Evolutionary conservation across 2,888 invertebrate species (phyloP).

Genomic region (Opisthograptis luteolata): DNA sequence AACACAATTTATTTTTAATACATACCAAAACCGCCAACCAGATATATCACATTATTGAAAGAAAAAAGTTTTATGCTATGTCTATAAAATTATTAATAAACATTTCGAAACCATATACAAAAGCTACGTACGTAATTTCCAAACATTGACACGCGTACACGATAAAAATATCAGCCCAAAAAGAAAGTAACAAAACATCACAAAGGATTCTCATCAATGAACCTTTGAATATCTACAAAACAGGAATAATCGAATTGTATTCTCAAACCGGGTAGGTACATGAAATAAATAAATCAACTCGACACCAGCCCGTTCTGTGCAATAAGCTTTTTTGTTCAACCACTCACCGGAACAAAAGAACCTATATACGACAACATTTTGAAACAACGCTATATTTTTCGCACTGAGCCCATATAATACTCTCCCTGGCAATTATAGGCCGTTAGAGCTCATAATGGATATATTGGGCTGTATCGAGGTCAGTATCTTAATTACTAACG

Average conservation of each 20-base stretch:
- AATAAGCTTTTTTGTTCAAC: slow-evolving; percentile 29
- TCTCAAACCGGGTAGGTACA: slow-evolving; percentile 7
- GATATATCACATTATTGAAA: no score
- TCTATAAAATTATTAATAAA: no score
- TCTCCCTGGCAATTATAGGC: slow-evolving; percentile 61
- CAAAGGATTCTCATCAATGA: slow-evolving; percentile 6
- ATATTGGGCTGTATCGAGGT: slow-evolving; percentile 56
- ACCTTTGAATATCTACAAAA: slow-evolving; percentile 9
- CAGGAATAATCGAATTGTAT: slow-evolving; percentile 16
- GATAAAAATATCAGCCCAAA: not conserved
- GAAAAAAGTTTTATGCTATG: no score
- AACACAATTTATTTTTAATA: no score
- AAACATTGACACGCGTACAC: not conserved
- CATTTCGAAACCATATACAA: no score
- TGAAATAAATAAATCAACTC: slow-evolving; percentile 32
- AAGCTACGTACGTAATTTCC: not conserved
- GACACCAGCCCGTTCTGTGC: slow-evolving; percentile 26
- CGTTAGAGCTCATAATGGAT: slow-evolving; percentile 63
- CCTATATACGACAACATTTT: slow-evolving; percentile 45
- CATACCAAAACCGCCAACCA: no score
- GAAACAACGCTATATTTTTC: slow-evolving; percentile 59
- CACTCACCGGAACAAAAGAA: slow-evolving; percentile 35
- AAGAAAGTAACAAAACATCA: not conserved
- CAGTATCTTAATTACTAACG: slow-evolving; percentile 72
- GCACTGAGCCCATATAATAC: slow-evolving; percentile 56